phyloP scores from a whole-genome alignment of 1,140 invertebrate genomes.

The Drosophila kohkoa region DNA sequence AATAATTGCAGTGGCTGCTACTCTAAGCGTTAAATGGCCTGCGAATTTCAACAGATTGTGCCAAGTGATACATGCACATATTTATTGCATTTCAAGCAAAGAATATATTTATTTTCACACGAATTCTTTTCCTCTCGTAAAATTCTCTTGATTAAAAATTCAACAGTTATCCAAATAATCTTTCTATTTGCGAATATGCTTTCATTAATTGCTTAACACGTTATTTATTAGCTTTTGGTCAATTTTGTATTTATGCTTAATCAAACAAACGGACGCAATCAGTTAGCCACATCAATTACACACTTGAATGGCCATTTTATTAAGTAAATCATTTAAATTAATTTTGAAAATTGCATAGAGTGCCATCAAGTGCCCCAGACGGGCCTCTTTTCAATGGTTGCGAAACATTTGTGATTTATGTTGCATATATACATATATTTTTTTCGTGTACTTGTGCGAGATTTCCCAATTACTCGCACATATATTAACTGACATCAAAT shows the following conservation, averaged over 20 bases:
- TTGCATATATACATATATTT: neutral
- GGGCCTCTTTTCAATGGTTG: slow-evolving; percentile 10
- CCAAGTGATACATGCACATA: neutral
- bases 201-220: slow-evolving; percentile 1
- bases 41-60: neutral
- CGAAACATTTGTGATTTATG: slow-evolving; percentile 36
- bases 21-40: slow-evolving; percentile 10
- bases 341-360: slow-evolving; percentile 49
- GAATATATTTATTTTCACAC: neutral
- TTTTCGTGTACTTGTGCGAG: neutral
- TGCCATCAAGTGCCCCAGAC: slow-evolving; percentile 1
- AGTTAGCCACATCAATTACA: slow-evolving; percentile 43
- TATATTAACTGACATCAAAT: slow-evolving; percentile 59
- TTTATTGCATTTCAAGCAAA: neutral
- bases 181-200: neutral
- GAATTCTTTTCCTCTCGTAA: neutral
- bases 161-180: neutral
- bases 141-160: neutral
- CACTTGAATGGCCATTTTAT: slow-evolving; percentile 47
- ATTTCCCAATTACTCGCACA: slow-evolving; percentile 6
- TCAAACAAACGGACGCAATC: slow-evolving; percentile 20
- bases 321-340: slow-evolving; percentile 67
- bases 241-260: slow-evolving; percentile 28
- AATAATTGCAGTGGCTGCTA: slow-evolving; percentile 21
- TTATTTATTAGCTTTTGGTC: neutral